These are phyloP conservation scores for Coenobita brevimanus DNA, from an alignment of 1,140 invertebrate species.

Conservation along the genomic window DNA sequence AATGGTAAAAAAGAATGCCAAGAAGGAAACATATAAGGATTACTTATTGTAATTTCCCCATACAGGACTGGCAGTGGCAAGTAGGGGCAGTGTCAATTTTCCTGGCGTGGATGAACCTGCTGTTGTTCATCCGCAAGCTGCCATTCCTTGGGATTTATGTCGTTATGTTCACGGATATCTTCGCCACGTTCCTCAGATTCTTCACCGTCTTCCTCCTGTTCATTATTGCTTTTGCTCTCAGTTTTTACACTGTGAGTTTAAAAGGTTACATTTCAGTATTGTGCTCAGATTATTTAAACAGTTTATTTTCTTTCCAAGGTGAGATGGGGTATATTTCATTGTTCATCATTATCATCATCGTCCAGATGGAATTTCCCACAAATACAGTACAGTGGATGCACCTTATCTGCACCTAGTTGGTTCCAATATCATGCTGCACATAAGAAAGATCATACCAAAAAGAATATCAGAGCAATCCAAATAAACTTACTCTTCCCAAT, in stretches of 20 bases:
- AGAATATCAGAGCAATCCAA: too few relatives aligned
- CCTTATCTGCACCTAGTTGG: too few relatives aligned
- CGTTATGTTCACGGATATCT: conserved; percentile 78
- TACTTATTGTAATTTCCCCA: background rate
- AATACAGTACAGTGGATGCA: too few relatives aligned
- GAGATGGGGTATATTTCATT: too few relatives aligned
- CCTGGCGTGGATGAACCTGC: conserved; percentile 76
- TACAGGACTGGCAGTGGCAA: conserved; percentile 76
- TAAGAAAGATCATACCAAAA: too few relatives aligned
- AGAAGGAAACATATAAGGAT: background rate
- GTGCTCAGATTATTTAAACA: background rate
- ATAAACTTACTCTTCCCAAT: too few relatives aligned
- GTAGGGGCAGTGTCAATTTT: conserved; percentile 75
- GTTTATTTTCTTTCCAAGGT: background rate
- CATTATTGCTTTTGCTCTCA: conserved; percentile 76
- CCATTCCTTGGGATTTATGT: conserved; percentile 77
- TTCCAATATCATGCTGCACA: too few relatives aligned
- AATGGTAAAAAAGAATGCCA: too few relatives aligned
- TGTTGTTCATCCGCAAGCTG: conserved; percentile 75
- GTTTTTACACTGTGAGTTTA: conserved; percentile 74
- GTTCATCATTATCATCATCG: too few relatives aligned
- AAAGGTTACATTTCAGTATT: background rate
- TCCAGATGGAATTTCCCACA: too few relatives aligned
- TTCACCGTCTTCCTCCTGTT: conserved; percentile 76
- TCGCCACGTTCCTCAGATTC: conserved; percentile 76